Conservation (phyloP, 2,888 invertebrate genomes). For the Orchestes rusci region DNA sequence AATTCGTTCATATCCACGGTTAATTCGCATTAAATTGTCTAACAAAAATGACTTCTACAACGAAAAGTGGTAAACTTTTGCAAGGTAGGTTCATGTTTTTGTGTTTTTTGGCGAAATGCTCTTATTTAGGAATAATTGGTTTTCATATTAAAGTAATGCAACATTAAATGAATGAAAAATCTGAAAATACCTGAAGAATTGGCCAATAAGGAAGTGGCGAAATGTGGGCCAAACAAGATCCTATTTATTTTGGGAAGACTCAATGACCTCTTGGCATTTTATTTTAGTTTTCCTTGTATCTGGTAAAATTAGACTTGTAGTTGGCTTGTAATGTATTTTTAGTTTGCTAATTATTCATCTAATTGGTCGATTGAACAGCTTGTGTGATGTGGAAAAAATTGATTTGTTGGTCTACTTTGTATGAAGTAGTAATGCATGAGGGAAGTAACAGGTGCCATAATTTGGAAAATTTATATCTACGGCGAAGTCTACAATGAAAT, state of each 20-base stretch:
- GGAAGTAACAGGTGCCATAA: too few species aligned
- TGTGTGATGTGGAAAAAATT: too few species aligned
- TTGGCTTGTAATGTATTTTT: not conserved
- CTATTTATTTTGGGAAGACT: conserved; percentile 24
- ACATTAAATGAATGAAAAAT: not conserved
- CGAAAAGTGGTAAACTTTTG: conserved; percentile 22
- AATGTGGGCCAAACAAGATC: conserved; percentile 22
- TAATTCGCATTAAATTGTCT: too few species aligned
- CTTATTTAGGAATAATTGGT: not conserved
- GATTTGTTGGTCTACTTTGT: too few species aligned
- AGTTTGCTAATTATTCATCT: too few species aligned
- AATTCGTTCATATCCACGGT: too few species aligned
- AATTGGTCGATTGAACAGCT: too few species aligned
- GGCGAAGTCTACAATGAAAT: too few species aligned
- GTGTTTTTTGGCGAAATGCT: not conserved
- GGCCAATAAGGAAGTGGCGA: conserved; percentile 1
- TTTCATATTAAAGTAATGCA: not conserved
- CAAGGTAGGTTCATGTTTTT: conserved; percentile 20
- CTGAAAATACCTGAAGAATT: too few species aligned
- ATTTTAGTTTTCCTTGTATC: conserved; percentile 15
- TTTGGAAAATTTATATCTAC: too few species aligned
- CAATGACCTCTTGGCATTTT: conserved; percentile 23
- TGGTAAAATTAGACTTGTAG: not conserved
- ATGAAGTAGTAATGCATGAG: too few species aligned
- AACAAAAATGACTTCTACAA: conserved; percentile 27